Conservation (phyloP, 2,113 vertebrate genomes). For the Cathartes aura region DNA sequence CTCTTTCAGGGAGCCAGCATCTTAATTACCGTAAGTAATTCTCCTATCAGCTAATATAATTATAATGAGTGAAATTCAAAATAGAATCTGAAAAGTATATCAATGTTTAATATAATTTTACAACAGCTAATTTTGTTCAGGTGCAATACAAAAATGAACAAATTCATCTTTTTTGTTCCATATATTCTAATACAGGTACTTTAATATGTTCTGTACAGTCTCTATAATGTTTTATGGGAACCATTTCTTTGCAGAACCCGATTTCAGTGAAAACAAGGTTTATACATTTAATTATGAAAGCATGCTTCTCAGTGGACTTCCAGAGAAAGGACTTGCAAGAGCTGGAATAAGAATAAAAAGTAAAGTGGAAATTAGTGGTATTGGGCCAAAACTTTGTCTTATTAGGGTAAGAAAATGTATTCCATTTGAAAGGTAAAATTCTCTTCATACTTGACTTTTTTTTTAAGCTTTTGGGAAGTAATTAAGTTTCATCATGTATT, state of each 20-base stretch:
- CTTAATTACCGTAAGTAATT: conserved; percentile 66
- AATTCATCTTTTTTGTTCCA: conserved; percentile 17
- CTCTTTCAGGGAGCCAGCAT: conserved; percentile 52
- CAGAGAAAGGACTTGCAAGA: conserved; percentile 56
- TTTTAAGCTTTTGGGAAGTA: conserved; percentile 58
- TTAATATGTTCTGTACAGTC: background rate
- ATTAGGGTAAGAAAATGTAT: conserved; percentile 70
- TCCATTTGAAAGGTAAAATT: conserved; percentile 65
- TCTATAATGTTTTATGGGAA: conserved; percentile 29
- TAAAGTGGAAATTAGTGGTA: conserved; percentile 68
- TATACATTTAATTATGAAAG: conserved; percentile 64
- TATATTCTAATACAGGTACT: background rate
- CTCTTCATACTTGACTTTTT: conserved; percentile 17
- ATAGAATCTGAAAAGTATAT: conserved; percentile 19
- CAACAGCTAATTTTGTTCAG: conserved; percentile 34
- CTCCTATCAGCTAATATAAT: conserved; percentile 30
- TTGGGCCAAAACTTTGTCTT: conserved; percentile 63
- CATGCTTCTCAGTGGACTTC: conserved; percentile 43
- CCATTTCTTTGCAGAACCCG: conserved; percentile 56
- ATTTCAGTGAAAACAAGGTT: conserved; percentile 54
- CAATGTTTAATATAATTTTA: conserved; percentile 48
- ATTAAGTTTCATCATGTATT: conserved; percentile 66
- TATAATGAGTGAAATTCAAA: conserved; percentile 54
- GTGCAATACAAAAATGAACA: conserved; percentile 29
- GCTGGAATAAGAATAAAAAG: conserved; percentile 65